Evolutionary conservation across 2,797 vertebrate species (phyloP).

Genomic region (Urophycis tenuis): DNA sequence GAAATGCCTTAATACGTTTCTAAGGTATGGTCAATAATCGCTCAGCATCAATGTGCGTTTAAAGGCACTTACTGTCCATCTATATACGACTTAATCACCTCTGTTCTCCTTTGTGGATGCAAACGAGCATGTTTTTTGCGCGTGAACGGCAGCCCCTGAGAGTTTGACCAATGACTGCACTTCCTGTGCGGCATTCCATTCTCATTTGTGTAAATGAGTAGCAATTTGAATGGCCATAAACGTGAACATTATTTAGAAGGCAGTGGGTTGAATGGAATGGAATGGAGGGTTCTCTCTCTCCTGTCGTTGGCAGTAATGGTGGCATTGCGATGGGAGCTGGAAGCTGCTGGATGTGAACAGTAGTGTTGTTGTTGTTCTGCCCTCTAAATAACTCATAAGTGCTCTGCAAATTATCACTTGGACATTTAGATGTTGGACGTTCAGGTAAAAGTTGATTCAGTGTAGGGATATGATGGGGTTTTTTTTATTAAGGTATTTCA

Average conservation of each 20-base stretch:
- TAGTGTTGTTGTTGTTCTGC: neutral
- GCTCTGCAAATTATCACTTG: constrained; percentile 2
- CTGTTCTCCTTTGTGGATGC: neutral
- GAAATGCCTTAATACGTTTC: neutral
- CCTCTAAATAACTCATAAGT: constrained; percentile 18
- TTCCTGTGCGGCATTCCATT: constrained; percentile 1
- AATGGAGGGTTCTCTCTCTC: constrained; percentile 4
- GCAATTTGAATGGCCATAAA: constrained; percentile 12
- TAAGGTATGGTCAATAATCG: neutral
- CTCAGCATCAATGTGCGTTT: neutral
- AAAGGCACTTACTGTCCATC: constrained; percentile 4
- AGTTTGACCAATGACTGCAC: constrained; percentile 3
- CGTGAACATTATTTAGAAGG: neutral
- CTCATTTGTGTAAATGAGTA: constrained; percentile 21
- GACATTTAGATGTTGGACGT: neutral
- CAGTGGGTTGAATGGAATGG: neutral
- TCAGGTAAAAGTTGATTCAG: constrained; percentile 14
- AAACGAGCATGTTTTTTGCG: neutral
- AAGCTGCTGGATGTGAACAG: constrained; percentile 11
- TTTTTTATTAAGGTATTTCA: neutral
- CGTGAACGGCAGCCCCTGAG: neutral
- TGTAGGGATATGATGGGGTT: constrained; percentile 1
- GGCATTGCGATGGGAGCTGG: neutral
- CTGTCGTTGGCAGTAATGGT: constrained; percentile 13
- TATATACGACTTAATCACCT: neutral